A percentile compares a stretch with the other conserved stretches of the same genome.
These are phyloP conservation scores for Oncopeltus fasciatus DNA, from an alignment of 1,140 invertebrate species.

Conservation along the genomic window DNA sequence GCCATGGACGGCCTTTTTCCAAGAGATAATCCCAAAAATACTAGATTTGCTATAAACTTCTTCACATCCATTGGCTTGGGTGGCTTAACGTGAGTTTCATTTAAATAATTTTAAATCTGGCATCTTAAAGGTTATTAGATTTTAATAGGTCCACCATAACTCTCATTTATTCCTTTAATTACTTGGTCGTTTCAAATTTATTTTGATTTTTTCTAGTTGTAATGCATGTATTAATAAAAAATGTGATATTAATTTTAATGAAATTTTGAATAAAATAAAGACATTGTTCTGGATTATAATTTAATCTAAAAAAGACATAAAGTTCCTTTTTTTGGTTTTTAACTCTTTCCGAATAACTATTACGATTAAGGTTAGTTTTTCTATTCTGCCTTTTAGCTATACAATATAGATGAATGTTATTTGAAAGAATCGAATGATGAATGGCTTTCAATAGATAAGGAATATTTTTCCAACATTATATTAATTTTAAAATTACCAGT, in stretches of 20 bases:
- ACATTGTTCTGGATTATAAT: too few species aligned
- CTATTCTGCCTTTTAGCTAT: too few species aligned
- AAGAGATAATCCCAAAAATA: conserved; percentile 88
- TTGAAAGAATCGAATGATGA: too few species aligned
- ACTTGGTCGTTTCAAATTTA: not conserved
- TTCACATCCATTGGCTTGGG: conserved; percentile 97
- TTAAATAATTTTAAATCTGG: not conserved
- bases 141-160: conserved; percentile 7
- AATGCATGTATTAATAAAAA: not conserved
- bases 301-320: too few species aligned
- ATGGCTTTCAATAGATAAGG: too few species aligned
- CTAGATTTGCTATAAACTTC: conserved; percentile 97
- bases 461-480: too few species aligned
- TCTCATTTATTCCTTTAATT: not conserved
- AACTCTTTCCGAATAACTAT: too few species aligned
- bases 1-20: conserved; percentile 91
- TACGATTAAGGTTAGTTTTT: too few species aligned
- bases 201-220: not conserved
- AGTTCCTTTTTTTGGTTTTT: too few species aligned
- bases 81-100: conserved; percentile 64
- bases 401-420: too few species aligned
- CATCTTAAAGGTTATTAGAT: not conserved
- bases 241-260: not conserved
- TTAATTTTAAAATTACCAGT: too few species aligned
- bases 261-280: not conserved